A percentile compares a stretch with the other conserved stretches of the same genome.
Conservation (phyloP, 2,797 vertebrate genomes). For the Ispidina picta region DNA sequence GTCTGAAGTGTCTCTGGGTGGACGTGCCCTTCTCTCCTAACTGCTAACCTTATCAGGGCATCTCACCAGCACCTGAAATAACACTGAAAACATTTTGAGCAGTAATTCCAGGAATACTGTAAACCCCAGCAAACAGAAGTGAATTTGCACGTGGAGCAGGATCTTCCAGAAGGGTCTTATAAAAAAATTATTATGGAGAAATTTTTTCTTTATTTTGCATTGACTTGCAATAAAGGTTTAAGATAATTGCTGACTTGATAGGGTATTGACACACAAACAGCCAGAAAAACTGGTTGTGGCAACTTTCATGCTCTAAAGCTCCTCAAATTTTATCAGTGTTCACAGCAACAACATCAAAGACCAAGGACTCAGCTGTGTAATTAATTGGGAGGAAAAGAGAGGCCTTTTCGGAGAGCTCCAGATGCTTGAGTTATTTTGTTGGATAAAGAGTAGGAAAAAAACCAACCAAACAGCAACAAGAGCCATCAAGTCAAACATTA, state of each 20-base stretch:
- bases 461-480: neutral
- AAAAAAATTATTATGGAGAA: neutral
- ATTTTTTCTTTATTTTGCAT: neutral
- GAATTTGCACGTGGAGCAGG: neutral
- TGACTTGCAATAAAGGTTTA: neutral
- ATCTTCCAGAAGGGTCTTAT: neutral
- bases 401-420: neutral
- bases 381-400: neutral
- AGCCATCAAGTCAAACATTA: neutral
- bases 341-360: conserved; percentile 83
- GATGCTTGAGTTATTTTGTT: neutral
- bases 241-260: neutral
- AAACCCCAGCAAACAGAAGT: neutral
- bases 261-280: neutral
- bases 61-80: neutral
- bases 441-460: neutral
- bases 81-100: neutral
- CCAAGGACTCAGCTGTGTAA: neutral
- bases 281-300: conserved; percentile 5
- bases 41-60: neutral
- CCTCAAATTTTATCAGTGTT: conserved; percentile 64
- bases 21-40: neutral
- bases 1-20: neutral
- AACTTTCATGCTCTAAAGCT: conserved; percentile 17
- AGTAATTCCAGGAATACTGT: neutral